Base-by-base conservation (phyloP, 2,797 vertebrate genomes). In the Ara ararauna region DNA sequence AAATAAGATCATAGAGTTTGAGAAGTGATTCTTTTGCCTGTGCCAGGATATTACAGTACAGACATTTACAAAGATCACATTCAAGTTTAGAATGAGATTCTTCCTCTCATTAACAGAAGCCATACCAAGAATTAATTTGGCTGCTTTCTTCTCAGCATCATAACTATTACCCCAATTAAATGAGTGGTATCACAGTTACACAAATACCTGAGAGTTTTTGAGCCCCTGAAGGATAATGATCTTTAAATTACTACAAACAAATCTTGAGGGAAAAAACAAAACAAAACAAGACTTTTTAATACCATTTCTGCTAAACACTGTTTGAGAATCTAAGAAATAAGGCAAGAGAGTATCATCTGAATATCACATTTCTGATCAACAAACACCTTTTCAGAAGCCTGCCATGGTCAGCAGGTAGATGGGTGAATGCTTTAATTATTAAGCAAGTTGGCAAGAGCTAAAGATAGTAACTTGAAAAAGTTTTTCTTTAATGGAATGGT, bases 351-450 rank as follows among this genome's bases (percentile, higher is more conserved):
- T 18, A 14, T 34, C 3, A 38, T 38, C 68, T 10, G 22, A 92
- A 74, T 51, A 74, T 83, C 67, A 34, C n/a, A 42, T 64, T 64
- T 87, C 36, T 80, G 68, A 92, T 94, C 93, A 90, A 90, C 81
- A 87, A 92, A 93, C 70, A 94, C 72, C 94, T 94, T 29, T 81
- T 30, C 40, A 94, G 82, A 58, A 84, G 62, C 62, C 73, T 95
- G 94, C 50, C 26, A 17, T 61, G 53, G 80, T 72, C 65, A 90
- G 90, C 75, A 73, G 67, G 74, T 36, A 94, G 83, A 83, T 20
- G 62, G 78, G 32, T 61, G 51, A 23, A 8, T 6, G 27, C 30
- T 90, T 97, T 94, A 96, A 95, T 96, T 91, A 97, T 95, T 96
- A 78, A 97, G 51, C 36, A 71, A 91, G 53, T 34, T 84, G 60